These are phyloP conservation scores for Elymnias hypermnestra DNA, from an alignment of 1,140 invertebrate genomes.

Conservation along the genomic window DNA sequence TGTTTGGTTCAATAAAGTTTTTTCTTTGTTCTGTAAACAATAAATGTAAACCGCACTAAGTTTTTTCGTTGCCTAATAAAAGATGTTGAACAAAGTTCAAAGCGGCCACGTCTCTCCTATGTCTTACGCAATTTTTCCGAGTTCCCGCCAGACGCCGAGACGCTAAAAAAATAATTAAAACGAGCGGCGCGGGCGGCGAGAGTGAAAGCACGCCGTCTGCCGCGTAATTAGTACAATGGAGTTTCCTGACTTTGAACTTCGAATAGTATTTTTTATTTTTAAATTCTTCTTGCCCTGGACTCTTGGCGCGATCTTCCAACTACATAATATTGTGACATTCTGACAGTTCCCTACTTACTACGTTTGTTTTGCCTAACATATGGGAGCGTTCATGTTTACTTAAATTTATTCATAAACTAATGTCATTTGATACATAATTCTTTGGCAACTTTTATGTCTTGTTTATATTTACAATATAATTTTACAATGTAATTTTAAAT, in stretches of 20 bases:
- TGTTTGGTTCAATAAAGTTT: too few relatives aligned
- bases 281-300: constrained; percentile 42
- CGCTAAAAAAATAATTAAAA: constrained; percentile 76
- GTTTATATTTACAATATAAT: too few relatives aligned
- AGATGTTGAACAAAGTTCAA: too few relatives aligned
- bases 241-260: constrained; percentile 73
- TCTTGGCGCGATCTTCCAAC: constrained; percentile 32
- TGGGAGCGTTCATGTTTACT: too few relatives aligned
- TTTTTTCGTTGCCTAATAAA: too few relatives aligned
- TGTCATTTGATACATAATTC: too few relatives aligned
- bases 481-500: too few relatives aligned
- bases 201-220: constrained; percentile 72
- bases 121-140: constrained; percentile 51
- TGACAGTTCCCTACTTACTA: neutral
- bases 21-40: too few relatives aligned
- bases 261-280: constrained; percentile 50
- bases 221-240: constrained; percentile 74
- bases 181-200: constrained; percentile 48
- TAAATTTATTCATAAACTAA: too few relatives aligned
- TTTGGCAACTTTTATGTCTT: too few relatives aligned
- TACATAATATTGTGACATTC: constrained; percentile 13
- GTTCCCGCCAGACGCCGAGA: constrained; percentile 69
- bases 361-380: too few relatives aligned
- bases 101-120: constrained; percentile 31
- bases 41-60: too few relatives aligned